These are phyloP conservation scores for Macroramphosus scolopax DNA, from an alignment of 2,797 vertebrate species.

Conservation along the genomic window DNA sequence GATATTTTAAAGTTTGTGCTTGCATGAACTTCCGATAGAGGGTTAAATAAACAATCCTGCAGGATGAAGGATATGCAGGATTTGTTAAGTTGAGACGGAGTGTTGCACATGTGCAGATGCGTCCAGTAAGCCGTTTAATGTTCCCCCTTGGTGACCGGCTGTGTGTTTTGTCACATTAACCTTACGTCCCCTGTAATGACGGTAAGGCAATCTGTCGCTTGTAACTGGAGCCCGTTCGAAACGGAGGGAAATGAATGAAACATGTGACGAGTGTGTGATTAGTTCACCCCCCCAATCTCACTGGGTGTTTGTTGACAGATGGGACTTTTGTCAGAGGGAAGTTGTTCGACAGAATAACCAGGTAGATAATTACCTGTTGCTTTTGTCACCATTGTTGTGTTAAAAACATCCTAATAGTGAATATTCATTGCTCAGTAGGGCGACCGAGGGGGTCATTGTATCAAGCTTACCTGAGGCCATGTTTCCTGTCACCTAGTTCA, in stretches of 20 bases:
- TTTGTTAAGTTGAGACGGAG: no score
- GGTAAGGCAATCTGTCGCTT: slow-evolving; percentile 64
- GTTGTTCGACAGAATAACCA: slow-evolving; percentile 76
- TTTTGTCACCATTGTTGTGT: slow-evolving; percentile 66
- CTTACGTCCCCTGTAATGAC: slow-evolving; percentile 49
- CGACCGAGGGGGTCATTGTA: slow-evolving; percentile 37
- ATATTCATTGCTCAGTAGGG: slow-evolving; percentile 48
- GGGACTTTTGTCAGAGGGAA: slow-evolving; percentile 73
- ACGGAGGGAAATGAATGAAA: slow-evolving; percentile 66
- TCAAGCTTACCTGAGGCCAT: slow-evolving; percentile 42
- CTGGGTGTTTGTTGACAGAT: slow-evolving; percentile 77
- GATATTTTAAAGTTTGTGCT: no score
- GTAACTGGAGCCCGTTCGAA: slow-evolving; percentile 65
- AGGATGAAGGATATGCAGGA: no score
- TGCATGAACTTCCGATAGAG: no score
- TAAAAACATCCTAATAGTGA: slow-evolving; percentile 49
- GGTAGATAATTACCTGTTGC: slow-evolving; percentile 71
- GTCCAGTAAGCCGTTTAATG: no score
- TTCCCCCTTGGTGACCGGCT: slow-evolving; percentile 33
- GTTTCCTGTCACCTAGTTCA: slow-evolving; percentile 5
- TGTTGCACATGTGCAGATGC: no score
- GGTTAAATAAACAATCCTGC: no score
- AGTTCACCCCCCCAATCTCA: slow-evolving; percentile 53
- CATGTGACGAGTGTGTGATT: slow-evolving; percentile 78
- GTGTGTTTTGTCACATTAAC: slow-evolving; percentile 46